Base-by-base conservation (phyloP, 2,888 invertebrate species). In the Nasonia oneida region DNA sequence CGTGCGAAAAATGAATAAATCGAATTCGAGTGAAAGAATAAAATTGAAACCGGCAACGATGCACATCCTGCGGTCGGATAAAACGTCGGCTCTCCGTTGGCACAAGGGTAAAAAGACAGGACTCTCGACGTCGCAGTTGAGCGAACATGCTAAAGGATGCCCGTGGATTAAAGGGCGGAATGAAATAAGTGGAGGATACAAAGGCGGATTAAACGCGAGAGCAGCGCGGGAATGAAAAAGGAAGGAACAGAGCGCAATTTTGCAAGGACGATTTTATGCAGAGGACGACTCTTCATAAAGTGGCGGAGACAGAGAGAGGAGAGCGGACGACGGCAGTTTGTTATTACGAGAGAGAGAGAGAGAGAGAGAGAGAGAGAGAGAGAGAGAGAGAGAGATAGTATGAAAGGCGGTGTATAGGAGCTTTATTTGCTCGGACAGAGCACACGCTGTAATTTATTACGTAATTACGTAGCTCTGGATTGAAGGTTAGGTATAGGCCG, bases 131-230 rank as follows among this genome's bases (percentile, higher is more conserved):
- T 8, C 18, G 77, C 6, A 42, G 77, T 70, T 53, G 5, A 53
- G 33, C 70, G 70, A 71, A 57, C 61, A 74, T 29, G 47, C 74
- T 81, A 57, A 74, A 74, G 53, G 81, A 81, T 74, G 74, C 76
- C 15, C 33, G 67, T 18, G 23, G 82, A 82, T 82, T 82, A 82
- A 82, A 82, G 82, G 76, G 67, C 39, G 50, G 64, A 75, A 75
- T 47, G 82, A 82, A 75, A 82, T 82, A 82, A 82, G 67, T 37
- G 75, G 37, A 42, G 39, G 61, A 81, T 75, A 75, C 75, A 82
- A 82, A 82, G 75, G 64, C 29, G 67, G 82, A 76, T 76, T 82
- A 82, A 82, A 75, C 67, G 67, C 50, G 67, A 12, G 33, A 10
- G 64, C 1, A 18, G 23, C n/a, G 23, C 4, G 61, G 33, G 67